Evolutionary conservation across 1,140 invertebrate species (phyloP).

Genomic region (Brachionus calyciflorus): DNA sequence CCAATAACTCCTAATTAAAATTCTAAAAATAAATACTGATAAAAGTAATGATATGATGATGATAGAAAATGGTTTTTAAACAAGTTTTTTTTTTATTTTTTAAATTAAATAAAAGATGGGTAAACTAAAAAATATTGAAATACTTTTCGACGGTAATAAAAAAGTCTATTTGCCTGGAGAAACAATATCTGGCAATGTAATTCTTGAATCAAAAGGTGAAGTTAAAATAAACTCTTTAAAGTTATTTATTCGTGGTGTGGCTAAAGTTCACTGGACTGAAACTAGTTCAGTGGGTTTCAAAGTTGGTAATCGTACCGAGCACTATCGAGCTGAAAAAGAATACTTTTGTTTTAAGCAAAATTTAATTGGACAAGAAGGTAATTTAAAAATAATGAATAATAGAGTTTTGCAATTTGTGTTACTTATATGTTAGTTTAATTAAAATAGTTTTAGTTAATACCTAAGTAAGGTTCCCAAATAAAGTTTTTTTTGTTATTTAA

Average conservation of each 20-base stretch:
- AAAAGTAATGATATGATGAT: no score
- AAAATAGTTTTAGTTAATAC: no score
- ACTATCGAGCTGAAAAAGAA: constrained; percentile 63
- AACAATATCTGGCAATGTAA: constrained; percentile 59
- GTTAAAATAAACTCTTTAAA: constrained; percentile 62
- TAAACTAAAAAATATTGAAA: constrained; percentile 62
- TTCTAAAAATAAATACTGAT: no score
- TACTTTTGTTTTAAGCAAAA: constrained; percentile 63
- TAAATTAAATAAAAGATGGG: no score
- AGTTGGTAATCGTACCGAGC: constrained; percentile 63
- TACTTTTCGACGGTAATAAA: constrained; percentile 59
- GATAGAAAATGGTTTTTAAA: no score
- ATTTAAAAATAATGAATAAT: no score
- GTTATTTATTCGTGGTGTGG: constrained; percentile 62
- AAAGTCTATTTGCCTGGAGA: constrained; percentile 62
- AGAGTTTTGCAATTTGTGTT: no score
- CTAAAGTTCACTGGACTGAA: constrained; percentile 64
- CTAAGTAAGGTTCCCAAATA: no score
- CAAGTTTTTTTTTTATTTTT: no score
- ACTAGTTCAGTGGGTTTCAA: constrained; percentile 61
- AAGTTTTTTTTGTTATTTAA: no score
- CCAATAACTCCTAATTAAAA: no score
- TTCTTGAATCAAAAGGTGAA: constrained; percentile 62
- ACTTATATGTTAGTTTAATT: no score
- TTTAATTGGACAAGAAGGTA: constrained; percentile 61